Base-by-base conservation (phyloP, 2,888 invertebrate genomes). In the Megamerina dolium region DNA sequence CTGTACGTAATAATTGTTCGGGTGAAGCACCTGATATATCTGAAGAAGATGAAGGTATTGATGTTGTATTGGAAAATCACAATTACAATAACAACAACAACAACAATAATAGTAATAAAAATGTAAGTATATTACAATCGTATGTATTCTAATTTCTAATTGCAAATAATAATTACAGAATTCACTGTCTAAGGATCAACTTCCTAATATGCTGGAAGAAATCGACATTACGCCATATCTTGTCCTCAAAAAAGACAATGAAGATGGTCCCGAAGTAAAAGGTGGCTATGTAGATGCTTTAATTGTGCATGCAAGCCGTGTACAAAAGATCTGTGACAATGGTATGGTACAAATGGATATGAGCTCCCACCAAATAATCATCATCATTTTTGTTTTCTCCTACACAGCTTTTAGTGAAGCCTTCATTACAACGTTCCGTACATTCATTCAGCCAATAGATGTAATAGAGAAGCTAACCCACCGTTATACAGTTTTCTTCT, bases 401-500 rank as follows among this genome's bases (percentile, higher is more conserved):
- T 42, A 18, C 50, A 3, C 54, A 71, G 70, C 66, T 46, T 72
- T 71, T 54, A 68, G 70, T 77, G 97, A 99, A 77, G 96, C 97
- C 52, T 99, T 99, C 75, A 80, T 97, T 57, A 92, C 95, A 41
- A 99, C 97, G 48, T 99, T 97, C 74, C 80, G 96, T 57, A 96
- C 95, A 49, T 95, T 96, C 75, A 85, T 96, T 66, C 78, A 87
- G 47, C 92, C 96, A 18, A 74, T 82, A 61, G 88, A 87, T 55
- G 77, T 96, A 55, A 82, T 95, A 55, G 81, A 83, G 62, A 91
- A 94, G 63, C 75, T 96, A 43, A 83, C 90, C 64, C 80, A 85
- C 63, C 68, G 72, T 37, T 72, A 72, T 49, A 66, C 68, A 37
- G 59, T 82, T 55, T 86, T 89, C 66, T 81, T 80, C 65, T 85